A percentile compares a stretch with the other conserved stretches of the same genome.
These are phyloP conservation scores for Agrypnus murinus DNA, from an alignment of 2,888 invertebrate genomes.

Conservation along the genomic window DNA sequence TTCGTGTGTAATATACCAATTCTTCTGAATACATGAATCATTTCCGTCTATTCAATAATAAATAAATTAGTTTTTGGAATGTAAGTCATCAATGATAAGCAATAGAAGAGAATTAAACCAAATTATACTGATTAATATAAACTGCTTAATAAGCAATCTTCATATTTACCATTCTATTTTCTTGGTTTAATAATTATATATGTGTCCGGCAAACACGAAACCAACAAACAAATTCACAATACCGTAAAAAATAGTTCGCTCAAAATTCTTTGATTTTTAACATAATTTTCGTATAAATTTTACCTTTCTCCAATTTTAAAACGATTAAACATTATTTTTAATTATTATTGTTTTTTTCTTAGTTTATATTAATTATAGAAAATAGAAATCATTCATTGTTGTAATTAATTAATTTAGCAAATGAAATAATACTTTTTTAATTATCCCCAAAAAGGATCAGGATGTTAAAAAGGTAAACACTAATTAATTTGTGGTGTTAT, in stretches of 20 bases:
- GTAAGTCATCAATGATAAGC: slow-evolving; percentile 58
- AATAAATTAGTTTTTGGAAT: slow-evolving; percentile 58
- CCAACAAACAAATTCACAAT: not conserved
- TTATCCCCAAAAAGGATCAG: too few species aligned
- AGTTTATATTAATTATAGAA: too few species aligned
- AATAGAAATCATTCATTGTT: too few species aligned
- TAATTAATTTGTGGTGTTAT: too few species aligned
- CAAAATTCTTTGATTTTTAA: slow-evolving; percentile 27
- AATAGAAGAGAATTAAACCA: slow-evolving; percentile 54
- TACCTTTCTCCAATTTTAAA: slow-evolving; percentile 14
- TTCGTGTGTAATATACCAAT: slow-evolving; percentile 54
- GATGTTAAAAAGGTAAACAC: too few species aligned
- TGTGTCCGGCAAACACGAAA: slow-evolving; percentile 19
- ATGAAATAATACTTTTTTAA: too few species aligned
- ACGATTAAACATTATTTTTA: slow-evolving; percentile 7
- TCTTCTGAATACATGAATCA: slow-evolving; percentile 60
- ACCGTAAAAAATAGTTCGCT: slow-evolving; percentile 18
- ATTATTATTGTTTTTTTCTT: slow-evolving; percentile 3
- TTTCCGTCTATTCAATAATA: slow-evolving; percentile 62
- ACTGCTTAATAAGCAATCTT: slow-evolving; percentile 46
- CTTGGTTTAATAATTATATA: slow-evolving; percentile 14
- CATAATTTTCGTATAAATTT: slow-evolving; percentile 15
- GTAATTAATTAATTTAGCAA: too few species aligned
- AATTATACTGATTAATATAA: slow-evolving; percentile 45
- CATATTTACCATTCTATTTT: slow-evolving; percentile 32